A percentile compares a stretch with the other conserved stretches of the same genome.
These are phyloP conservation scores for Cirrhinus mrigala DNA, from an alignment of 2,797 vertebrate species.

Conservation along the genomic window DNA sequence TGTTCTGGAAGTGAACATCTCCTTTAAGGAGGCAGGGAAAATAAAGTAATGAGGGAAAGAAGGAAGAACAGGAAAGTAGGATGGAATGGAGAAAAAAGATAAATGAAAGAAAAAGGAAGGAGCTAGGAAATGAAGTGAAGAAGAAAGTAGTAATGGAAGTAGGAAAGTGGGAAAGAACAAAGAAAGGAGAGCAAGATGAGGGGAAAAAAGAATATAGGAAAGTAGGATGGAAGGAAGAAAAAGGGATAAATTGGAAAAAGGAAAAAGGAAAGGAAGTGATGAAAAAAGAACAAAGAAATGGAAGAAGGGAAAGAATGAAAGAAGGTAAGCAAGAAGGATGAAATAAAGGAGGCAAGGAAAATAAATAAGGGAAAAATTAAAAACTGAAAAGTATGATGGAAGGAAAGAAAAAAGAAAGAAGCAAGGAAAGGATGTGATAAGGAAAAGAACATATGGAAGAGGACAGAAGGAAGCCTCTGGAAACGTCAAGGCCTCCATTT, in stretches of 20 bases:
- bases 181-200: not conserved
- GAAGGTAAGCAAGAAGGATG: not conserved
- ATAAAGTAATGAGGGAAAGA: not conserved
- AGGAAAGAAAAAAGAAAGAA: not conserved
- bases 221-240: not conserved
- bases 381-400: not conserved
- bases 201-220: not conserved
- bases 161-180: not conserved
- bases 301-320: not conserved
- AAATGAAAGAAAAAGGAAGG: not conserved
- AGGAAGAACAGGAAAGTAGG: not conserved
- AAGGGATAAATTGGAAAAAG: not conserved
- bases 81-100: not conserved
- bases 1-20: too few species aligned
- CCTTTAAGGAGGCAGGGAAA: not conserved
- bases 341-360: not conserved
- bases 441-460: not conserved
- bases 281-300: not conserved
- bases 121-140: not conserved
- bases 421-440: not conserved
- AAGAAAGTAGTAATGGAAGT: not conserved
- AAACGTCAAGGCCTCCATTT: slow-evolving; percentile 30
- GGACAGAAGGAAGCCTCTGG: not conserved
- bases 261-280: not conserved
- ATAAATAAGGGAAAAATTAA: not conserved